Evolutionary conservation across 2,888 invertebrate genomes (phyloP), one percentile per base, ranked within the genome.

Genomic region (Chymomyza amoena): DNA sequence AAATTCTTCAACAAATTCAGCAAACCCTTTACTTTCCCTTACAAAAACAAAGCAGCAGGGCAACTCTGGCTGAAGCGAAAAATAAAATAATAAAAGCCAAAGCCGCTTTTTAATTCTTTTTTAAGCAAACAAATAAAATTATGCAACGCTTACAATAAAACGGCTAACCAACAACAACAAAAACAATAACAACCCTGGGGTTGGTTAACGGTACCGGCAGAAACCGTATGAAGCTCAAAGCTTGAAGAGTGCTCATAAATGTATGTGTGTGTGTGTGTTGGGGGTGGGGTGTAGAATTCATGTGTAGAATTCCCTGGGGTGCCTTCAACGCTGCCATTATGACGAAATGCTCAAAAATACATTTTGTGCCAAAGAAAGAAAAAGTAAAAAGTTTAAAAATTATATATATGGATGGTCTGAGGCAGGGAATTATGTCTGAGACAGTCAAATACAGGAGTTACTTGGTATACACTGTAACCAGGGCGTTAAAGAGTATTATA

Each of bases 91-190:
- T 60, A 73, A 63, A 54, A 61, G 61, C 28, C 59, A 73, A 78
- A 79, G 68, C 76, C 82, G 39, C 69, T 76, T 84, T 81, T 88
- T 84, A 88, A 84, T 88, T 84, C 87, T 77, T 87, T 86, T 87
- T 88, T 88, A 88, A 88, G 87, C 89, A 88, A 88, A 84, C 78
- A 88, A 88, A 84, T 84, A 84, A 84, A 88, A 88, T 84, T 88
- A 88, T 88, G 82, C 85, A 87, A 73, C 73, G 56, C 45, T 67
- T 57, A 18, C 52, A 57, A 61, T 28, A 54, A 18, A 54, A 54
- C 39, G 39, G 62, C 50, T 25, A 51, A 62, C 62, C 32, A 56
- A 32, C n/a, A 39, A n/a, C n/a, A 36, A 56, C 32, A 63, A 28
- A 3, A 64, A 54, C 36, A 36, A 64, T n/a, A 61, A n/a, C 15